phyloP scores from a whole-genome alignment of 2,888 invertebrate species.

The Arctia plantaginis region DNA sequence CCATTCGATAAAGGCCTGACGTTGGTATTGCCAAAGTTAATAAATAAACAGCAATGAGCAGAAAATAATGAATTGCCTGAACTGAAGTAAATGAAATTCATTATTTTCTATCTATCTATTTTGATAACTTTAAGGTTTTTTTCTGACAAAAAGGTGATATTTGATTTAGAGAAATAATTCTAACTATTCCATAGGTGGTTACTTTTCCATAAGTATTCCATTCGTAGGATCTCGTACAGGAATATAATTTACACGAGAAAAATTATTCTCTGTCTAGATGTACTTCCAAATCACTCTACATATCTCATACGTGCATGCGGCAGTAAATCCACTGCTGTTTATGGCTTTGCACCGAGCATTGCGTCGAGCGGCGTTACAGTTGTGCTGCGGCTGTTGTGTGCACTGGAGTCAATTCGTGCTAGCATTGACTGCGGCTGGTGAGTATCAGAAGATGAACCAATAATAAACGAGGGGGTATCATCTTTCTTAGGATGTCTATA shows the following conservation, averaged over 20 bases:
- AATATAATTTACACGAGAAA: not conserved
- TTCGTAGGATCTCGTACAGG: not conserved
- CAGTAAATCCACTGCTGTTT: conserved; percentile 93
- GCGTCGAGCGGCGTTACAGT: conserved; percentile 89
- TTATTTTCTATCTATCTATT: not conserved
- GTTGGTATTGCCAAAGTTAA: not conserved
- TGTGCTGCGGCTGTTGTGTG: conserved; percentile 92
- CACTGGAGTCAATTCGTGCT: conserved; percentile 88
- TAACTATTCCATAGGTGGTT: not conserved
- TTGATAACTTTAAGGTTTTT: not conserved
- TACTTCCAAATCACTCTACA: conserved; percentile 92
- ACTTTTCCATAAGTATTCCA: not conserved
- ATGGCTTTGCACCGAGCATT: conserved; percentile 92
- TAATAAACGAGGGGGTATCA: not conserved
- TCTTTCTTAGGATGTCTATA: not conserved
- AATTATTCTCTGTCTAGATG: conserved; percentile 63
- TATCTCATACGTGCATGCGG: conserved; percentile 95
- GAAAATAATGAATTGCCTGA: too few species aligned
- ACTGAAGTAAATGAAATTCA: too few species aligned
- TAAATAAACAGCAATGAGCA: not conserved
- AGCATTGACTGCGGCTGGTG: conserved; percentile 83
- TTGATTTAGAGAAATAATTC: not conserved
- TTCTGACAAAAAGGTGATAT: not conserved
- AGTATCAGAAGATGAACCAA: conserved; percentile 27
- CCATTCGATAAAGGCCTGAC: too few species aligned